These are phyloP conservation scores for Entomyzon cyanotis DNA, from an alignment of 2,113 vertebrate species.

Conservation along the genomic window DNA sequence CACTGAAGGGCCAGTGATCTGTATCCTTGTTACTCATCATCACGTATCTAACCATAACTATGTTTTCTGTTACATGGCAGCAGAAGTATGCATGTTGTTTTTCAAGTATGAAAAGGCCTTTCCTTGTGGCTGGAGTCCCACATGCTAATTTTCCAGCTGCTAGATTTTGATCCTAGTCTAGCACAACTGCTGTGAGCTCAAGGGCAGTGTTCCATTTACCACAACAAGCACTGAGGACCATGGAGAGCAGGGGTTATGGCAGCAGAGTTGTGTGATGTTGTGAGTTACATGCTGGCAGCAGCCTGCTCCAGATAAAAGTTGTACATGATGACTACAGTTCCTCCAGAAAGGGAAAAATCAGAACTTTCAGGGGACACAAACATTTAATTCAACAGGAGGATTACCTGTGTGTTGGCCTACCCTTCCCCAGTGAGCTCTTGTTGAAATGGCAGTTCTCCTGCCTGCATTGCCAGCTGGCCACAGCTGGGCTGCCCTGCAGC, in stretches of 20 bases:
- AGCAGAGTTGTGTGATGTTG: background rate
- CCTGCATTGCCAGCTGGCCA: background rate
- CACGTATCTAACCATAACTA: background rate
- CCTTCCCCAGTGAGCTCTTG: background rate
- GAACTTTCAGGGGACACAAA: background rate
- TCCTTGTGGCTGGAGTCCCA: background rate
- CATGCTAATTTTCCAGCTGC: background rate
- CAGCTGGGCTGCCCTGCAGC: background rate
- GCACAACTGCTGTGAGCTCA: background rate
- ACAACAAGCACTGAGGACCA: background rate
- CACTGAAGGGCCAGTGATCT: background rate
- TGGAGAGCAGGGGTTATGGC: background rate
- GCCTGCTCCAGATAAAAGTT: background rate
- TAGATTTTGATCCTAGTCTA: background rate
- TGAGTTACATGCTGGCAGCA: background rate
- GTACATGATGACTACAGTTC: background rate
- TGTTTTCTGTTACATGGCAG: slow-evolving; percentile 8
- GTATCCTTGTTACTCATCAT: slow-evolving; percentile 15
- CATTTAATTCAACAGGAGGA: background rate
- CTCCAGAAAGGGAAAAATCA: background rate
- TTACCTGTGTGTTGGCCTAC: background rate
- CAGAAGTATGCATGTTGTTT: background rate
- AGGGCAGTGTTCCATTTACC: background rate
- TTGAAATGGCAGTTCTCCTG: background rate
- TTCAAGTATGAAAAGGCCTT: slow-evolving; percentile 1